Evolutionary conservation across 2,888 invertebrate species (phyloP), one percentile per base, ranked within the genome.

Genomic region (Leptinotarsa tumamoca): DNA sequence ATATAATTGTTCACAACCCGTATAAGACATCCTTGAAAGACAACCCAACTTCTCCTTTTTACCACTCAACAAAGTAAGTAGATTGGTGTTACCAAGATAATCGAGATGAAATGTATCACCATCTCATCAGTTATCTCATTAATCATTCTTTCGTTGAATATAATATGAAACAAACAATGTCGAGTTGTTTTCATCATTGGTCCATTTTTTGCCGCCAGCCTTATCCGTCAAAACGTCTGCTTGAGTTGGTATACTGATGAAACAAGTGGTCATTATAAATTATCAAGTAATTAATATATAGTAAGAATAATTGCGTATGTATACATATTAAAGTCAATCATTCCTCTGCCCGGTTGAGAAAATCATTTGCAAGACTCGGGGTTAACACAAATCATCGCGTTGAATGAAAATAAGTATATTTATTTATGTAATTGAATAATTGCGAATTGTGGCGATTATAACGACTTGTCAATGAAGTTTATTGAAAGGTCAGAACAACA

Each of bases 101-200:
- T 14, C 23, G 15, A 23, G 23, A 23, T 21, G 23, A 58, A 58
- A 58, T 58, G 13, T 54, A n/a, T n/a, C 7, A 18, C 18, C 54
- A 3, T 18, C 56, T 23, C 23, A 58, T 15, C 58, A 58, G 58
- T 23, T 58, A 58, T 23, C 58, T 58, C 23, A 58, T 58, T 58
- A 58, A 58, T 58, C 23, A 58, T 58, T 14, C 14, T 23, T 23
- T 58, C 58, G 15, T 58, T 58, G 58, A 15, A 27, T 58, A 23
- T 58, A 23, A 58, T 58, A 58, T 58, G 14, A 7, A 58, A 58
- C 27, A 58, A 58, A 58, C 58, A 58, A 15, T 23, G 23, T 58
- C 58, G 58, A 13, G 15, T 58, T 4, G 21, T 21, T 58, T 21
- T 15, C 58, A 58, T 21, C 23, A 27, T 58, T 15, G 21, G 58